A percentile compares a stretch with the other conserved stretches of the same genome.
Evolutionary conservation across 1,140 invertebrate species (phyloP).

Genomic region (Delia radicum): DNA sequence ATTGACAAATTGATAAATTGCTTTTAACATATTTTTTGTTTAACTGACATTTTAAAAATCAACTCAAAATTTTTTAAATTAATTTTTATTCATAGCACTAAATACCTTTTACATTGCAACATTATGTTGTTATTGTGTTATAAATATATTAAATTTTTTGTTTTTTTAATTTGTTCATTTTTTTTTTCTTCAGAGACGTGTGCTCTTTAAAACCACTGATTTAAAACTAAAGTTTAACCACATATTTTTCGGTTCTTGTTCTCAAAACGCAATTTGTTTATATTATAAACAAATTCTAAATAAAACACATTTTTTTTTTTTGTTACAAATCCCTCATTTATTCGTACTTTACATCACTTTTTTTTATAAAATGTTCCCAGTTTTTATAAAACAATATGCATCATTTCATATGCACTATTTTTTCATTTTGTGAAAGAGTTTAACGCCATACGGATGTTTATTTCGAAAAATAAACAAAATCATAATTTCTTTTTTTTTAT

Average conservation of each 20-base stretch:
- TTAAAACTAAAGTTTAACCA: background rate
- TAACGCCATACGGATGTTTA: background rate
- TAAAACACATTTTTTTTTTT: background rate
- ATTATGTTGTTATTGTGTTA: background rate
- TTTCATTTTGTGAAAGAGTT: background rate
- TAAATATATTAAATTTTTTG: background rate
- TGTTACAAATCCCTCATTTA: no score
- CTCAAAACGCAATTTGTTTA: background rate
- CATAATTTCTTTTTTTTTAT: background rate
- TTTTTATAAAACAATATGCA: background rate
- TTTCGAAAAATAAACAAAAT: background rate
- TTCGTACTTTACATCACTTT: background rate
- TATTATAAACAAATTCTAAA: background rate
- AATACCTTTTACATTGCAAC: background rate
- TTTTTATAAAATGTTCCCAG: background rate
- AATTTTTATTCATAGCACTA: background rate
- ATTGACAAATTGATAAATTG: slow-evolving; percentile 1
- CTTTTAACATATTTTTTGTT: no score
- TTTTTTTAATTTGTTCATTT: background rate
- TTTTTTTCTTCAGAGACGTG: background rate
- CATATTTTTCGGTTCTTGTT: background rate
- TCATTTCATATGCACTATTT: background rate
- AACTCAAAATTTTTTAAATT: background rate
- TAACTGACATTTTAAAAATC: background rate
- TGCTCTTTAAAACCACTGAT: background rate